Percentiles rank a stretch among this genome's conserved stretches.
phyloP scores from a whole-genome alignment of 2,113 vertebrate genomes.

The Vanacampus margaritifer region DNA sequence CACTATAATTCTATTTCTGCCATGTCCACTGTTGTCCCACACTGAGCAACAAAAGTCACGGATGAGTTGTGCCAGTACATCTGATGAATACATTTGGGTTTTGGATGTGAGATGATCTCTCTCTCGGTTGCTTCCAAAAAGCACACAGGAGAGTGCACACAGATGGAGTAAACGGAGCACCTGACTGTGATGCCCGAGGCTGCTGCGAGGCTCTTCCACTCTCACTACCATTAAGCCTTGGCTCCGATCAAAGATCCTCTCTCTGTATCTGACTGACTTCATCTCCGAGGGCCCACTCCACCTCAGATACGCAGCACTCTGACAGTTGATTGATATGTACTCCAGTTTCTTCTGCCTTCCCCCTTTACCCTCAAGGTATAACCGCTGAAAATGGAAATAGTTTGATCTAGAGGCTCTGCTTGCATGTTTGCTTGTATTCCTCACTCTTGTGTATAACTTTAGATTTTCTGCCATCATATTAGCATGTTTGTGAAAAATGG shows the following conservation, averaged over 20 bases:
- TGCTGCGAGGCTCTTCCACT: slow-evolving; percentile 23
- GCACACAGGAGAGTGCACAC: slow-evolving; percentile 11
- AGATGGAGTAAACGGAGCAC: slow-evolving; percentile 4
- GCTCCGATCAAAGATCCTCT: slow-evolving; percentile 49
- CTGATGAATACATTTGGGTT: slow-evolving; percentile 3
- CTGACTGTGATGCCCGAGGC: slow-evolving; percentile 26
- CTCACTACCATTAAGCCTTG: slow-evolving; percentile 42
- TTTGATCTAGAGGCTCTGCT: neutral
- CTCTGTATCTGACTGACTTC: slow-evolving; percentile 36
- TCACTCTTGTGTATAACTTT: neutral
- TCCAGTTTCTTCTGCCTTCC: slow-evolving; percentile 11
- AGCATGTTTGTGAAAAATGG: neutral
- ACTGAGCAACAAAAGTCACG: neutral
- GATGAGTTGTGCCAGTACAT: neutral
- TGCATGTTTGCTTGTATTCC: slow-evolving; percentile 1
- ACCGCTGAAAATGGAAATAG: slow-evolving; percentile 4
- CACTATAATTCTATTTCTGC: neutral
- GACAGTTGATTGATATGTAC: slow-evolving; percentile 42
- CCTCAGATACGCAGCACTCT: slow-evolving; percentile 11
- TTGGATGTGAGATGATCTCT: neutral
- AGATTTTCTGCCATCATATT: neutral
- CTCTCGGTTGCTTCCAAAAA: slow-evolving; percentile 6
- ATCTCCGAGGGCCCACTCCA: slow-evolving; percentile 35
- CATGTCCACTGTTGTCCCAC: neutral
- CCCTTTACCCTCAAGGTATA: slow-evolving; percentile 6